These are phyloP conservation scores for Lathamus discolor DNA, from an alignment of 2,113 vertebrate species.

Conservation along the genomic window DNA sequence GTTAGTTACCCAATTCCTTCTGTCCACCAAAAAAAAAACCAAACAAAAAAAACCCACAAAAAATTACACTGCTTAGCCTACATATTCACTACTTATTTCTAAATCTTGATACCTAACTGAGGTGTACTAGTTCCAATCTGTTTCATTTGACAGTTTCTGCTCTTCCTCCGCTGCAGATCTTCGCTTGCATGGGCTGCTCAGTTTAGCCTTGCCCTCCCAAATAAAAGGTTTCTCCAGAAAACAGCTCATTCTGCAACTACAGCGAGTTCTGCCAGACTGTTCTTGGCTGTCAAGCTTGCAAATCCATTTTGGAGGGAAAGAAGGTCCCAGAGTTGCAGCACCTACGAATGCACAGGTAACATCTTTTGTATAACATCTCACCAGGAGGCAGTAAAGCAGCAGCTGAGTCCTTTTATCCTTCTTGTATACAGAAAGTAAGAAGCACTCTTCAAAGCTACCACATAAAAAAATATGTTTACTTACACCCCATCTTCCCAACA, in stretches of 20 bases:
- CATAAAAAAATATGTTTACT: background rate
- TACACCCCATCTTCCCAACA: background rate
- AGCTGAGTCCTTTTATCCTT: background rate
- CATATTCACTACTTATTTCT: background rate
- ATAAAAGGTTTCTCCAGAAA: slow-evolving; percentile 14
- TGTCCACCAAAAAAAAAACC: background rate
- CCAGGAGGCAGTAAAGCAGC: background rate
- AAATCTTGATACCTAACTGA: background rate
- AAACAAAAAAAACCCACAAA: background rate
- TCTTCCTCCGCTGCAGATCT: background rate
- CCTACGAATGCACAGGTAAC: background rate
- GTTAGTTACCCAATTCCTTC: background rate
- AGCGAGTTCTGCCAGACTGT: background rate
- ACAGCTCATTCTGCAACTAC: background rate
- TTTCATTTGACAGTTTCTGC: background rate
- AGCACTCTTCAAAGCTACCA: background rate
- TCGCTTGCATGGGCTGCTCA: background rate
- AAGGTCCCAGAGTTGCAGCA: background rate
- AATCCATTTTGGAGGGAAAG: background rate
- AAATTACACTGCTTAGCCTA: background rate
- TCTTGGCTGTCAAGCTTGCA: background rate
- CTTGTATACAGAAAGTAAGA: background rate
- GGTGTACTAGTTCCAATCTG: background rate
- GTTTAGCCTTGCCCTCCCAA: background rate
- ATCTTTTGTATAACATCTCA: background rate